A percentile compares a stretch with the other conserved stretches of the same genome.
phyloP scores from a whole-genome alignment of 2,888 invertebrate genomes.

The Agriotes lineatus region DNA sequence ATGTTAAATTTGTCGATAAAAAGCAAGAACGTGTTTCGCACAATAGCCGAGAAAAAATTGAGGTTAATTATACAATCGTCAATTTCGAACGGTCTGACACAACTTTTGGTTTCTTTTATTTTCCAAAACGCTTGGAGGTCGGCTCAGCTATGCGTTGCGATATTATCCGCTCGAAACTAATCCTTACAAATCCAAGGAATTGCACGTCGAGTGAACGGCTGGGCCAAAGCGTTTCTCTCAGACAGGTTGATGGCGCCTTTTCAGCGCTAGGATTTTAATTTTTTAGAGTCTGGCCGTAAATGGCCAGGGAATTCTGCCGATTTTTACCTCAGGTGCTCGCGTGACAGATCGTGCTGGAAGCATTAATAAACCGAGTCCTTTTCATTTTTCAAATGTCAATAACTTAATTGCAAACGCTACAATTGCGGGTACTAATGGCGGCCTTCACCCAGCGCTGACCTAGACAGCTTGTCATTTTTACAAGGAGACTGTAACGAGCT shows the following conservation, averaged over 20 bases:
- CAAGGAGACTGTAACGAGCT: neutral
- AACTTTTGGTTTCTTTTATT: slow-evolving; percentile 15
- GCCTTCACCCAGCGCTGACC: slow-evolving; percentile 6
- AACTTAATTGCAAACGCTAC: slow-evolving; percentile 5
- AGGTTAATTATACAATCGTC: slow-evolving; percentile 19
- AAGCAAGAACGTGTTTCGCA: too few species aligned
- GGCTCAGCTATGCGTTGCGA: neutral
- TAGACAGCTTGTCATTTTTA: slow-evolving; percentile 5
- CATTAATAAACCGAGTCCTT: neutral
- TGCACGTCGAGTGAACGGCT: neutral
- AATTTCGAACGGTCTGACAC: neutral
- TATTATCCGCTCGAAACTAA: too few species aligned
- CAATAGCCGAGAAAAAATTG: slow-evolving; percentile 6
- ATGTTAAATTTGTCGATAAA: too few species aligned
- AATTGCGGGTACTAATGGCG: neutral
- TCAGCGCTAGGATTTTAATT: too few species aligned
- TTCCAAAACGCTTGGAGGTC: neutral
- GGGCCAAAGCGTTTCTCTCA: too few species aligned
- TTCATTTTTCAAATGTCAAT: slow-evolving; percentile 12
- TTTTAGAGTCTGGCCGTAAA: too few species aligned
- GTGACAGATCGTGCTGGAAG: slow-evolving; percentile 1
- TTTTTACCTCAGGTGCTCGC: neutral
- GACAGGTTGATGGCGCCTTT: too few species aligned
- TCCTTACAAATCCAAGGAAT: neutral
- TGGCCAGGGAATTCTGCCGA: neutral